These are phyloP conservation scores for Halocynthia aurantium DNA, from an alignment of 23 tunicate genomes.

Conservation along the genomic window DNA sequence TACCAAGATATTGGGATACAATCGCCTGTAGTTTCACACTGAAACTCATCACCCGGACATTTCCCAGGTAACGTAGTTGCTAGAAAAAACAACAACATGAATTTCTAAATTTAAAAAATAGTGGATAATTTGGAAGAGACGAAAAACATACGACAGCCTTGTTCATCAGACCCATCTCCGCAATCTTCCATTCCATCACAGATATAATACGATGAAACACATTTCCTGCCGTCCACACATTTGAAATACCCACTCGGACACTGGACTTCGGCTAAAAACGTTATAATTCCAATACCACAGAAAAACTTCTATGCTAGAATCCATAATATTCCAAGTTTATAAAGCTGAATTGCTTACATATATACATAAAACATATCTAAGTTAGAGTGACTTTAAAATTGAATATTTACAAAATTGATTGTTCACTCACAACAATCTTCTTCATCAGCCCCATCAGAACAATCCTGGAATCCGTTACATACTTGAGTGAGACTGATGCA, in stretches of 20 bases:
- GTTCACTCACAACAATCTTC: slow-evolving; percentile 65
- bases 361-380: too few species aligned
- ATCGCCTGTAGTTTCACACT: slow-evolving; percentile 60
- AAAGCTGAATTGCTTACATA: too few species aligned
- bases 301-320: too few species aligned
- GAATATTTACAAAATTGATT: too few species aligned
- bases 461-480: slow-evolving; percentile 67
- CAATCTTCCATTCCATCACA: slow-evolving; percentile 75
- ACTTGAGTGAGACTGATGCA: slow-evolving; percentile 33
- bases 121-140: not conserved
- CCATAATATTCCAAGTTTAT: too few species aligned
- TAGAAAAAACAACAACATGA: not conserved
- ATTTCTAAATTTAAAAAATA: not conserved
- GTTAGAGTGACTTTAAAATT: too few species aligned
- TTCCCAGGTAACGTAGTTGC: slow-evolving; percentile 70
- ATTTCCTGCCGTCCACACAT: slow-evolving; percentile 37
- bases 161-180: slow-evolving; percentile 79
- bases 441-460: slow-evolving; percentile 66
- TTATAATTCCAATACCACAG: too few species aligned
- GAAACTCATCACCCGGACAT: slow-evolving; percentile 61
- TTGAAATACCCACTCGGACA: slow-evolving; percentile 50
- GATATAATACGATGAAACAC: slow-evolving; percentile 27
- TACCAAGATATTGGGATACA: slow-evolving; percentile 70
- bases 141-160: slow-evolving; percentile 60
- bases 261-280: slow-evolving; percentile 23